Percentiles rank a stretch among this genome's conserved stretches.
Conservation (phyloP, 92 coral and sea anemone species). For the Muricea muricata region DNA sequence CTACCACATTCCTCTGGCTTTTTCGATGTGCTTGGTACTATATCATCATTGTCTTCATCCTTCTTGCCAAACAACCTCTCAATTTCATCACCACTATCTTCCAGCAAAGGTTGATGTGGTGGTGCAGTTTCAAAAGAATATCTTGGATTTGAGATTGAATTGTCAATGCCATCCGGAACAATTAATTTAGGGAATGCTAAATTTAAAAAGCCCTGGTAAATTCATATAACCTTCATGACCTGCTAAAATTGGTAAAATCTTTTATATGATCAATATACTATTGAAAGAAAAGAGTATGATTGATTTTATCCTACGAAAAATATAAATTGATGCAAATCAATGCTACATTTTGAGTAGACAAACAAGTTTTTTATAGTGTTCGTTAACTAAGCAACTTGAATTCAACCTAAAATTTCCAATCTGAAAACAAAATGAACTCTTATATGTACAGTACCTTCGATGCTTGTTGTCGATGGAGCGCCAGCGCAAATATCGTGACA, state of each 20-base stretch:
- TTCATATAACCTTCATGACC: not conserved
- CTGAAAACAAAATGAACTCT: too few relatives aligned
- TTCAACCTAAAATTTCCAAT: too few relatives aligned
- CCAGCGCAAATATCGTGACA: not conserved
- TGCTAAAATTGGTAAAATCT: too few relatives aligned
- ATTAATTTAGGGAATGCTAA: not conserved
- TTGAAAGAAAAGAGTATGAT: too few relatives aligned
- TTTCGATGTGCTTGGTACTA: not conserved
- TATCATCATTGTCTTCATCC: not conserved
- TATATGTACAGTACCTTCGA: too few relatives aligned
- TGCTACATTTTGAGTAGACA: too few relatives aligned
- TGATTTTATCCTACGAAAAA: too few relatives aligned
- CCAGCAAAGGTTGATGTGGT: not conserved
- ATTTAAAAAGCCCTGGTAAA: not conserved
- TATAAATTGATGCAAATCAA: too few relatives aligned
- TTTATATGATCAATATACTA: too few relatives aligned
- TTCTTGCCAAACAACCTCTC: not conserved
- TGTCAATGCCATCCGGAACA: not conserved
- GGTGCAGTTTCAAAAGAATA: not conserved
- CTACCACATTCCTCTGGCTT: not conserved
- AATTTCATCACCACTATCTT: conserved; percentile 19
- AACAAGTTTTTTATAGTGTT: too few relatives aligned
- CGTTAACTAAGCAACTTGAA: too few relatives aligned
- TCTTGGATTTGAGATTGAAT: not conserved
- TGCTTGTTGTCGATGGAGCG: not conserved